Percentiles rank a stretch among this genome's conserved stretches.
Evolutionary conservation across 2,797 vertebrate genomes (phyloP).

Genomic region (Characodon lateralis): DNA sequence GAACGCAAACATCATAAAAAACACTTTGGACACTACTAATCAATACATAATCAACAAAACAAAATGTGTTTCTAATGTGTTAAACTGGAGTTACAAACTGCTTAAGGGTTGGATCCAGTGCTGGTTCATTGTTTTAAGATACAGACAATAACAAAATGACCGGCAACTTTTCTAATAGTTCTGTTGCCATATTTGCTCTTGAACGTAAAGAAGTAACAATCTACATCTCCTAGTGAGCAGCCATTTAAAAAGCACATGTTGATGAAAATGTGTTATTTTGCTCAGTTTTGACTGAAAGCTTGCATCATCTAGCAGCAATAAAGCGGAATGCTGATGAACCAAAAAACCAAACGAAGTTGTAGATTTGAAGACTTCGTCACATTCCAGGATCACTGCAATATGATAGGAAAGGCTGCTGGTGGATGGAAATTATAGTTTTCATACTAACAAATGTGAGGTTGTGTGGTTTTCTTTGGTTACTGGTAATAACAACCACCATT

Average conservation of each 20-base stretch:
- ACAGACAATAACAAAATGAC: too few species aligned
- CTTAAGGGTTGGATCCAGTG: too few species aligned
- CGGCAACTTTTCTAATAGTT: too few species aligned
- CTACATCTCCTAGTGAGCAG: neutral
- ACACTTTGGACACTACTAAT: too few species aligned
- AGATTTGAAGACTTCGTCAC: neutral
- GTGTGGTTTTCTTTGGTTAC: neutral
- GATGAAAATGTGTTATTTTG: neutral
- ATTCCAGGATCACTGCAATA: neutral
- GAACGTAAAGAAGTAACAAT: neutral
- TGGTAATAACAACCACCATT: neutral
- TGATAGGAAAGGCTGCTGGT: neutral
- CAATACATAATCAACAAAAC: neutral
- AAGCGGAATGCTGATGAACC: neutral
- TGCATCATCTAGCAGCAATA: neutral
- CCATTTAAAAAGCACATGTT: neutral
- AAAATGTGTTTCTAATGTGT: too few species aligned
- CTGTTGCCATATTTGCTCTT: too few species aligned
- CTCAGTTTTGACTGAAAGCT: neutral
- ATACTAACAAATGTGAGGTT: neutral
- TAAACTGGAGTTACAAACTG: too few species aligned
- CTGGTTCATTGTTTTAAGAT: too few species aligned
- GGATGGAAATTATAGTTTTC: neutral
- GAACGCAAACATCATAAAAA: too few species aligned
- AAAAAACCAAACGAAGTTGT: neutral